A percentile compares a stretch with the other conserved stretches of the same genome.
phyloP scores from a whole-genome alignment of 2,888 invertebrate species.

The Lasioglossum zephyrum region DNA sequence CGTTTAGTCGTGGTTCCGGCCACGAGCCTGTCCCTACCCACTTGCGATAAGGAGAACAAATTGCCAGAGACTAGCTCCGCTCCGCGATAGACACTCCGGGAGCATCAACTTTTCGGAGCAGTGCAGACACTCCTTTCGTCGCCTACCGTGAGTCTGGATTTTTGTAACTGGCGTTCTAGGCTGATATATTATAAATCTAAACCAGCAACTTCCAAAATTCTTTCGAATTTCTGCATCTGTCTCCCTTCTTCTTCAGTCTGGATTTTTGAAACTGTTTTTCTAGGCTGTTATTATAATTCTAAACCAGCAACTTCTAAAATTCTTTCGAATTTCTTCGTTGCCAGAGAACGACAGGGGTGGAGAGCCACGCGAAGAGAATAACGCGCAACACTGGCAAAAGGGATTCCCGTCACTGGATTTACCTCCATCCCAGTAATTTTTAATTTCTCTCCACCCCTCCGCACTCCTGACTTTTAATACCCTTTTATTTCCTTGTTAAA shows the following conservation, averaged over 20 bases:
- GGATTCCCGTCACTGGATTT: not conserved
- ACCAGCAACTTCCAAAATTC: not conserved
- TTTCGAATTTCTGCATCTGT: not conserved
- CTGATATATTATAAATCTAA: no score
- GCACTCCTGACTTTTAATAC: not conserved
- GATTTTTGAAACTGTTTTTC: no score
- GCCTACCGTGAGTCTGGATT: no score
- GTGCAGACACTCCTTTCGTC: not conserved
- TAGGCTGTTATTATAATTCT: no score
- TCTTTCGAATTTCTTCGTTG: no score
- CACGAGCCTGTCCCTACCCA: not conserved
- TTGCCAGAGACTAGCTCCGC: slow-evolving; percentile 28
- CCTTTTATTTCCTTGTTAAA: slow-evolving; percentile 10
- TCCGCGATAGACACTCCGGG: not conserved
- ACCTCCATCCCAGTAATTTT: not conserved
- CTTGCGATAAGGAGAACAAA: slow-evolving; percentile 44
- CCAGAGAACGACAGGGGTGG: not conserved
- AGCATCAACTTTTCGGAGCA: not conserved
- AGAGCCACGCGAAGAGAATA: not conserved
- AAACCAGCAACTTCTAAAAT: no score
- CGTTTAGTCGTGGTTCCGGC: slow-evolving; percentile 61
- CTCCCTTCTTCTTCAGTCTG: no score
- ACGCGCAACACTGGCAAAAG: not conserved
- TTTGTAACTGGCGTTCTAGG: no score
- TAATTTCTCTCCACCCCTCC: not conserved